Percentiles rank a stretch among this genome's conserved stretches.
Evolutionary conservation across 2,797 vertebrate species (phyloP).

Genomic region (Acanthurus leucopareius): DNA sequence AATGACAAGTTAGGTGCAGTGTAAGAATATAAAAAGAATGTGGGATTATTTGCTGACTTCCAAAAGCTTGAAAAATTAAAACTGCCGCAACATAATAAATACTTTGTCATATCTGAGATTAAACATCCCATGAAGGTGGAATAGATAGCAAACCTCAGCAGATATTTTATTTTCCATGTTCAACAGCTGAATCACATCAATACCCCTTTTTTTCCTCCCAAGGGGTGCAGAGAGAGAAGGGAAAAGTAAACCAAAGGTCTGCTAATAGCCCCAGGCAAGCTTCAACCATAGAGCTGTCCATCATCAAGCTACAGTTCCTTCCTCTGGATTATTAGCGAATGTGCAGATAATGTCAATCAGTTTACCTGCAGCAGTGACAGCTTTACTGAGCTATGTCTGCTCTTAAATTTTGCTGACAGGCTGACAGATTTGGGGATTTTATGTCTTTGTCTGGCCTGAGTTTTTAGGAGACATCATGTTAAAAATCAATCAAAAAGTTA

Average conservation of each 20-base stretch:
- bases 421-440: not conserved
- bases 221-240: conserved; percentile 47
- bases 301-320: conserved; percentile 63
- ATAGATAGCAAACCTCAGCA: conserved; percentile 48
- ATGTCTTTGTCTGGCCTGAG: not conserved
- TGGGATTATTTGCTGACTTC: conserved; percentile 5
- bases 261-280: conserved; percentile 61
- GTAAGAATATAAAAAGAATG: conserved; percentile 17
- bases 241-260: conserved; percentile 67
- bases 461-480: not conserved
- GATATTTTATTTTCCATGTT: conserved; percentile 39
- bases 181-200: conserved; percentile 64
- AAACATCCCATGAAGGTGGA: conserved; percentile 22
- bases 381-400: conserved; percentile 35
- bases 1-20: conserved; percentile 3
- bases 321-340: conserved; percentile 69
- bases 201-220: conserved; percentile 20
- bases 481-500: not conserved
- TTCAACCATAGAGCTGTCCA: conserved; percentile 68
- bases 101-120: conserved; percentile 1
- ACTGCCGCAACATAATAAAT: conserved; percentile 21
- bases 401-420: not conserved
- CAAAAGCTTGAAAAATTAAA: not conserved
- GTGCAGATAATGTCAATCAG: conserved; percentile 64
- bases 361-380: conserved; percentile 54